phyloP scores from a whole-genome alignment of 2,797 vertebrate genomes.

The Semaprochilodus insignis region DNA sequence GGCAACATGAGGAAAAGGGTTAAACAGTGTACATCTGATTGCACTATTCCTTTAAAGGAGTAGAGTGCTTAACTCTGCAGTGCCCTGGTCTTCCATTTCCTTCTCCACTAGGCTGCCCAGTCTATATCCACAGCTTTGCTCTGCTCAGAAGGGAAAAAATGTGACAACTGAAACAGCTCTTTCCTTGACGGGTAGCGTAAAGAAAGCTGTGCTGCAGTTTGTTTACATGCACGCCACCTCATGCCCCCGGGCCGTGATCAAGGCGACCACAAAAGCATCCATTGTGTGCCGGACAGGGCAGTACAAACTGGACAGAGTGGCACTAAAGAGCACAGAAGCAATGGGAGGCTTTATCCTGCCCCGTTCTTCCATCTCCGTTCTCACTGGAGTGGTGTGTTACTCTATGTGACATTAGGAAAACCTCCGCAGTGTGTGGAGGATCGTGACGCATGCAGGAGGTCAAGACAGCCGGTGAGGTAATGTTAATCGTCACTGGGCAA shows the following conservation, averaged over 20 bases:
- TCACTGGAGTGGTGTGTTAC: not conserved
- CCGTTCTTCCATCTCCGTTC: not conserved
- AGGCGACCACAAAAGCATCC: constrained; percentile 10
- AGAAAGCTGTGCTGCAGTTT: constrained; percentile 41
- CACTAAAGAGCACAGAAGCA: not conserved
- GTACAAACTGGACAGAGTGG: not conserved
- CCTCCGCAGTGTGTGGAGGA: not conserved
- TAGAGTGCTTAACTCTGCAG: not conserved
- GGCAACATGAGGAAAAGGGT: no score
- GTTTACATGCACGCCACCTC: constrained; percentile 41
- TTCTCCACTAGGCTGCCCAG: not conserved
- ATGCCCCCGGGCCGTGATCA: not conserved
- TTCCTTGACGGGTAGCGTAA: not conserved
- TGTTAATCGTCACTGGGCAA: not conserved
- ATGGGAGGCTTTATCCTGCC: constrained; percentile 6
- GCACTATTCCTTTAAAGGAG: not conserved
- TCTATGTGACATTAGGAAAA: not conserved
- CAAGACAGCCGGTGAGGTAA: not conserved
- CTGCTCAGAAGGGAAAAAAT: not conserved
- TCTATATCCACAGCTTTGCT: not conserved
- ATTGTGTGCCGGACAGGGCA: constrained; percentile 14
- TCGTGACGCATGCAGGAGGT: not conserved
- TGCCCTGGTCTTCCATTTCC: not conserved
- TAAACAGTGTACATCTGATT: no score
- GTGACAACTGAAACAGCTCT: not conserved